Evolutionary conservation across 2,797 vertebrate genomes (phyloP), one percentile per base, ranked within the genome.

Genomic region (Geotrypetes seraphini): DNA sequence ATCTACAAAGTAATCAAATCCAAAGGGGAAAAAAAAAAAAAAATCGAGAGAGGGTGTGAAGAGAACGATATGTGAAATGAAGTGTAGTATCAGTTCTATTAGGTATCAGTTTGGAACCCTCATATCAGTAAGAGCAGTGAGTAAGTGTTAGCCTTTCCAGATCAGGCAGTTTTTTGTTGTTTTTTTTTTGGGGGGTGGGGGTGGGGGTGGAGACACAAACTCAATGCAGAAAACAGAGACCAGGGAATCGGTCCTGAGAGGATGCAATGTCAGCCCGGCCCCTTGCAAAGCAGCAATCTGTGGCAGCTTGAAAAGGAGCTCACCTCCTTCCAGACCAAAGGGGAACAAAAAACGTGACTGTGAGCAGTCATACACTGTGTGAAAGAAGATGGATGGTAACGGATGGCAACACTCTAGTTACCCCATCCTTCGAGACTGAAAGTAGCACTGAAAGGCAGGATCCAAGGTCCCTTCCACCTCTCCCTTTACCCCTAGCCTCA

Each of bases 111-210:
- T 69, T 70, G 53, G 53, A 72, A 66, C 63, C 73, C 65, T 64
- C 69, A 42, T 62, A 62, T 73, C 79, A 80, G 78, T 59, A 72
- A 52, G 50, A 61, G 56, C 47, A 45, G 57, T 71, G 77, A 75
- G 78, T 62, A 75, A 73, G 66, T 66, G 67, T 68, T 82, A 75
- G 75, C 80, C 76, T 67, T 80, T 69, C 71, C 54, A 65, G 63
- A 33, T 36, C 50, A n/a, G n/a, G n/a, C n/a, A n/a, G n/a, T n/a
- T n/a, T n/a, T n/a, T n/a, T n/a, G n/a, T n/a, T n/a, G n/a, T n/a
- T n/a, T n/a, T n/a, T n/a, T n/a, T n/a, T n/a, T n/a, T n/a, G n/a
- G n/a, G n/a, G 76, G 57, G 60, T 34, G 60, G 22, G 6, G 59
- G 73, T 0, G 37, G 23, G 66, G 71, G 75, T n/a, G n/a, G n/a